Conservation (phyloP, 2,797 vertebrate species). For the Anguilla pacifica region DNA sequence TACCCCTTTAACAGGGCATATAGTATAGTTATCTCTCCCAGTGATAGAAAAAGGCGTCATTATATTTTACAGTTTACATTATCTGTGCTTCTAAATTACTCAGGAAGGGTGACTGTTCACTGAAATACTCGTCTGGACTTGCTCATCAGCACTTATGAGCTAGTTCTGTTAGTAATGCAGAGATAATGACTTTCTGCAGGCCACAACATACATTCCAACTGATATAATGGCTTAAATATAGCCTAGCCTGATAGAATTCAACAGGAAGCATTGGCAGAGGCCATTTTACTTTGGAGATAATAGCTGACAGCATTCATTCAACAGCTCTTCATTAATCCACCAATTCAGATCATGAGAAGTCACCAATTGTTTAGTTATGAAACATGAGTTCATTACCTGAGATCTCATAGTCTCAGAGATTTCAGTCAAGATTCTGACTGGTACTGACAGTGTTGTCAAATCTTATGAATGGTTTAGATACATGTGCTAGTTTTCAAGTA, state of each 20-base stretch:
- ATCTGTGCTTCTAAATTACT: neutral
- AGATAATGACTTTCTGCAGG: slow-evolving; percentile 62
- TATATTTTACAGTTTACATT: neutral
- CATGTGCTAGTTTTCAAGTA: neutral
- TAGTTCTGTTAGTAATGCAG: slow-evolving; percentile 10
- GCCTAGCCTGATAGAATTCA: slow-evolving; percentile 60
- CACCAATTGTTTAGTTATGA: neutral
- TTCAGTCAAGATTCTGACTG: neutral
- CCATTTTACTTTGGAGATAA: slow-evolving; percentile 29
- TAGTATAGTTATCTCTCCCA: neutral
- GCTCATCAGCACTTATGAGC: neutral
- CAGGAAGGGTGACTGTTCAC: neutral
- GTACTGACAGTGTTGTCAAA: neutral
- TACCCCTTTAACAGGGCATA: neutral
- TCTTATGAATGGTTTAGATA: neutral
- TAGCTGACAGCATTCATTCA: neutral
- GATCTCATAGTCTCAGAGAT: too few relatives aligned
- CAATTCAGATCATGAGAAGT: neutral
- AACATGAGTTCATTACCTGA: neutral
- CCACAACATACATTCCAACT: slow-evolving; percentile 63
- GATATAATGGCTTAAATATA: slow-evolving; percentile 76
- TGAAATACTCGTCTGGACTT: neutral
- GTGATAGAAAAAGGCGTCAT: neutral
- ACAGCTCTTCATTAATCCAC: neutral
- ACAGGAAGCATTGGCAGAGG: slow-evolving; percentile 63